Evolutionary conservation across 1,140 invertebrate species (phyloP).

Genomic region (Meloidogyne floridensis): DNA sequence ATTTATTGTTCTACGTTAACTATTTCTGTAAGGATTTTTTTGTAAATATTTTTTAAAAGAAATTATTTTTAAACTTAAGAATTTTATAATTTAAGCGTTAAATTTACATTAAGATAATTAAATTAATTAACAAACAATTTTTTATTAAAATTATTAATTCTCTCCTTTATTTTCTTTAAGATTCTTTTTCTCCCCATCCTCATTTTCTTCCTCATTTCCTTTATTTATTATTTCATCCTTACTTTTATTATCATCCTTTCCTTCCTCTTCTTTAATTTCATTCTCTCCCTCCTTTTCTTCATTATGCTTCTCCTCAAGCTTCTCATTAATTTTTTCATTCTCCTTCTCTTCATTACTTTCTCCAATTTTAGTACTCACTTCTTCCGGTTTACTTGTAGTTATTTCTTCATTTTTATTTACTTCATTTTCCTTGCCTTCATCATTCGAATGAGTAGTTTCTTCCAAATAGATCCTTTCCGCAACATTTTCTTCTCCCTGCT

Average conservation of each 20-base stretch:
- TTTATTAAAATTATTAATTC: not conserved
- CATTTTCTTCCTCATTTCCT: not conserved
- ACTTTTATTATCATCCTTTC: not conserved
- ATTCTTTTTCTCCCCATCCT: not conserved
- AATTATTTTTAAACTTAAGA: not conserved
- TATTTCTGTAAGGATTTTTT: slow-evolving; percentile 55
- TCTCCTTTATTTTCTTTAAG: not conserved
- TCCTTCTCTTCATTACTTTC: not conserved
- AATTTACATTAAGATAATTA: not conserved
- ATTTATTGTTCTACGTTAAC: slow-evolving; percentile 68
- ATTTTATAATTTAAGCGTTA: not conserved
- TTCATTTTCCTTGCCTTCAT: not conserved
- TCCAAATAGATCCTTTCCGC: not conserved
- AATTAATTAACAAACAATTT: not conserved
- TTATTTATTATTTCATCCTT: not conserved
- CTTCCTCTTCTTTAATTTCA: not conserved
- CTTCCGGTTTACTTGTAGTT: not conserved
- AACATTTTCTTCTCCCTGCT: not conserved
- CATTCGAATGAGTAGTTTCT: not conserved
- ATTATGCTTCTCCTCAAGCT: not conserved
- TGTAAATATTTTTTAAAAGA: not conserved
- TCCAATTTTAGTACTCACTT: not conserved
- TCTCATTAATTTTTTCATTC: not conserved
- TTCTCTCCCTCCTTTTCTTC: not conserved
- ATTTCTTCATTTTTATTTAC: no score